phyloP scores from a whole-genome alignment of 2,113 vertebrate species.

The Girardinichthys multiradiatus region DNA sequence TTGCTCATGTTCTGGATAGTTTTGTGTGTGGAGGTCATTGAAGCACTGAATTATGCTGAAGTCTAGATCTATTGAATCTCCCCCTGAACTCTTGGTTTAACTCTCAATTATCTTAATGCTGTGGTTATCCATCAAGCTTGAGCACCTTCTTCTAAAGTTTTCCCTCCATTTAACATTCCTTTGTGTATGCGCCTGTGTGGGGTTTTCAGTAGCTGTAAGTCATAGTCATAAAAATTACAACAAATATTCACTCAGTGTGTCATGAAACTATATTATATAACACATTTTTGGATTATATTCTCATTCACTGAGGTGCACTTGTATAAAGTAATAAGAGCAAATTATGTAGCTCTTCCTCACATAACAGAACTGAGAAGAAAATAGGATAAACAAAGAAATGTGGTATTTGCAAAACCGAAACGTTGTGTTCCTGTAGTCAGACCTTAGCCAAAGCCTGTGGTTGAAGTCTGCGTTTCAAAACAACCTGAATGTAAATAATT shows the following conservation, averaged over 20 bases:
- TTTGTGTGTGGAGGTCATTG: not conserved
- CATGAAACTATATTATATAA: not conserved
- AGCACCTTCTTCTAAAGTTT: not conserved
- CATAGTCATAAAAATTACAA: not conserved
- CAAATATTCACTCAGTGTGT: not conserved
- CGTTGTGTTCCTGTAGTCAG: not conserved
- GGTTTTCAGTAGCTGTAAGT: not conserved
- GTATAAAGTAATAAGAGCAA: not conserved
- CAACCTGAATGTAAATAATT: not conserved
- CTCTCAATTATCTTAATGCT: not conserved
- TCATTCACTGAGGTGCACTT: not conserved
- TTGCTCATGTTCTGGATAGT: not conserved
- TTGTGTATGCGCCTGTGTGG: too few species aligned
- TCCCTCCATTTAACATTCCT: too few species aligned
- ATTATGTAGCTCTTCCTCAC: not conserved
- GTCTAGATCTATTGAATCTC: not conserved
- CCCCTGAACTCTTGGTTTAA: not conserved
- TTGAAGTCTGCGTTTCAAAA: not conserved
- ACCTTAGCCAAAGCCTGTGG: constrained; percentile 1
- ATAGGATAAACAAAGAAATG: not conserved
- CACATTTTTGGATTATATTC: not conserved
- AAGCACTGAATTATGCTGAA: too few species aligned
- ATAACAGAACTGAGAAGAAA: constrained; percentile 9
- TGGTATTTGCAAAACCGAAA: not conserved
- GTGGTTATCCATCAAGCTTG: not conserved